Percentiles rank a stretch among this genome's conserved stretches.
phyloP scores from a whole-genome alignment of 2,113 vertebrate species.

The Chamaetylas fuelleborni region DNA sequence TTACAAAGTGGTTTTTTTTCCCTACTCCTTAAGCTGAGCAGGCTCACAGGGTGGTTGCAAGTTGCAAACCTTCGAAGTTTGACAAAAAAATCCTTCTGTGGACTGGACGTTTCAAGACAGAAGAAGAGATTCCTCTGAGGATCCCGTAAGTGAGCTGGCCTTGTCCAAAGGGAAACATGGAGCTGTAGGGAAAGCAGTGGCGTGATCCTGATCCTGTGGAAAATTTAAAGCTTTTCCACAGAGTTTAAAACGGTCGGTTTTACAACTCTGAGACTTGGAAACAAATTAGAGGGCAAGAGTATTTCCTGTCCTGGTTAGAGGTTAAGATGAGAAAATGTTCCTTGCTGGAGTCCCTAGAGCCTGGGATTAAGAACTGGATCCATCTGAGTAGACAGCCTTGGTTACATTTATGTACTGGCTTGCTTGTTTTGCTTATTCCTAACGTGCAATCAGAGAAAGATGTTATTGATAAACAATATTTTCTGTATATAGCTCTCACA shows the following conservation, averaged over 20 bases:
- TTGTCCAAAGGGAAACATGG: neutral
- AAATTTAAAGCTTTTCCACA: neutral
- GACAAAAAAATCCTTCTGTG: constrained; percentile 78
- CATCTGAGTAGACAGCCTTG: neutral
- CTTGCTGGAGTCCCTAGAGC: constrained; percentile 4
- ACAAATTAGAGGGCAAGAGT: neutral
- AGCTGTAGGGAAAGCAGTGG: neutral
- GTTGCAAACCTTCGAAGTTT: constrained; percentile 71
- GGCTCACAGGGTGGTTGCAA: constrained; percentile 58
- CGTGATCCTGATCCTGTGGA: neutral
- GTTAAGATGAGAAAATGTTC: constrained; percentile 51
- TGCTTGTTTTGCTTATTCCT: constrained; percentile 44
- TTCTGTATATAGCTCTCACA: neutral
- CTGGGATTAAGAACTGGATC: neutral
- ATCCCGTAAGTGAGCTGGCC: constrained; percentile 62
- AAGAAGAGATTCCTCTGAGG: constrained; percentile 73
- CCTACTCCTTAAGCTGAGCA: constrained; percentile 28
- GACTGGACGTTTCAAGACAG: constrained; percentile 76
- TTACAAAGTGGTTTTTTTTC: neutral
- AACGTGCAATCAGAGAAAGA: neutral
- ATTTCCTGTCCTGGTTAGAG: constrained; percentile 45
- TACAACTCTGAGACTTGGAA: neutral
- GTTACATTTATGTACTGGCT: neutral
- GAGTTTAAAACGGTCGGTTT: neutral
- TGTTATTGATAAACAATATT: neutral